Base-by-base conservation (phyloP, 2,113 vertebrate species). In the Benitochromis conjunctus region DNA sequence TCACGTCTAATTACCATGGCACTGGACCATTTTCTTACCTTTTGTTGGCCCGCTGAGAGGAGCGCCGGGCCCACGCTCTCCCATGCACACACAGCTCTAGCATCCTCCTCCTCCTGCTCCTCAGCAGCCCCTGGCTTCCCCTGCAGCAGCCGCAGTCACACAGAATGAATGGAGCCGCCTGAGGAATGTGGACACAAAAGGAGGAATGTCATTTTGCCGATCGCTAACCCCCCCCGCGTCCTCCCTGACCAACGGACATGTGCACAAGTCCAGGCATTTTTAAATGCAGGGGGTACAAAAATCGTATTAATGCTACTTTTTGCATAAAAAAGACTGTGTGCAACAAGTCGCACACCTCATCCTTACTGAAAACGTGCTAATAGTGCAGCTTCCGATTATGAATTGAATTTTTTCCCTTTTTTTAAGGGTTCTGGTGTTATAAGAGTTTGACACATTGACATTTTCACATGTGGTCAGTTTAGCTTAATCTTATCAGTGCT, bases 151-250 rank as follows among this genome's bases (percentile, higher is more conserved):
- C 88, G 77, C 94, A 92, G 94, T 95, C 95, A 90, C 94, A 94
- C 94, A 81, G 89, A 95, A 93, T 96, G 94, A 96, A 96, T 94
- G 94, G 94, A 94, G 91, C 88, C 86, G 92, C 91, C 94, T 94
- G 57, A 94, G 96, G 96, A 97, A 97, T 97, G 96, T 76, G 88
- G 84, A 95, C 94, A 97, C 95, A 96, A 96, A 95, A 90, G 94
- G 83, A 92, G 94, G 95, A 97, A 96, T 97, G 96, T 93, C 94
- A 95, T 95, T 96, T 94, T 93, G 88, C 92, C 82, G 87, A 95
- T 92, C 93, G 90, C 94, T 85, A 78, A 89, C 93, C 29, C 92
- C 88, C 93, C 87, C 7, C 41, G 9, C 21, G 5, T 3, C 41
- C 13, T n/a, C 66, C 81, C 81, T 18, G 79, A 87, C 89, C 76